Percentiles rank a stretch among this genome's conserved stretches.
phyloP scores from a whole-genome alignment of 2,113 vertebrate genomes.

The Forbesichthys agassizii region DNA sequence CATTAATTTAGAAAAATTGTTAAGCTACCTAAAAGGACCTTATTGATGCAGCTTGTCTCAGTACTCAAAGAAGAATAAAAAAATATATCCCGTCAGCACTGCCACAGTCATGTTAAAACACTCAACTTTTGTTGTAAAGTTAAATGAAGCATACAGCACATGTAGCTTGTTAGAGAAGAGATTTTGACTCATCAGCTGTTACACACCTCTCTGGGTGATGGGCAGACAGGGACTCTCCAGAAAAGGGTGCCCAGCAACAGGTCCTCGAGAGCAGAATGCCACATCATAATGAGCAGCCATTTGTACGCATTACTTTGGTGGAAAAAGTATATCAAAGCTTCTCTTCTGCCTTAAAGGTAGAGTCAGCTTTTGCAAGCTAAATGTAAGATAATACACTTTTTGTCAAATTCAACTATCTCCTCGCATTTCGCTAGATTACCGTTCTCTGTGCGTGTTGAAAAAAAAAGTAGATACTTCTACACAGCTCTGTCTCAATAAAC shows the following conservation, averaged over 20 bases:
- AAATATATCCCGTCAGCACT: slow-evolving; percentile 45
- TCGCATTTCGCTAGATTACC: too few species aligned
- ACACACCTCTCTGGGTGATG: slow-evolving; percentile 60
- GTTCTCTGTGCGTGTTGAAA: too few species aligned
- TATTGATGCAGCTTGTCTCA: slow-evolving; percentile 40
- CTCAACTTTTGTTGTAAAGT: slow-evolving; percentile 63
- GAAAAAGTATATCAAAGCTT: slow-evolving; percentile 16
- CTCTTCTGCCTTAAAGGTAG: too few species aligned
- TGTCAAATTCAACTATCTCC: too few species aligned
- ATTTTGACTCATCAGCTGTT: slow-evolving; percentile 62
- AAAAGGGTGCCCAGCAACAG: neutral
- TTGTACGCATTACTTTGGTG: slow-evolving; percentile 4
- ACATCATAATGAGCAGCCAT: too few species aligned
- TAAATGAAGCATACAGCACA: slow-evolving; percentile 69
- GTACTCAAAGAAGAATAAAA: slow-evolving; percentile 31
- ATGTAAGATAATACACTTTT: too few species aligned
- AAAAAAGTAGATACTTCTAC: too few species aligned
- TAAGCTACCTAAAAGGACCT: slow-evolving; percentile 49
- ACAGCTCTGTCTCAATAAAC: too few species aligned
- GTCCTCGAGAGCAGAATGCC: too few species aligned
- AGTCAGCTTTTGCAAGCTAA: too few species aligned
- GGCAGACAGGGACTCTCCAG: neutral
- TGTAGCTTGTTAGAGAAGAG: slow-evolving; percentile 49
- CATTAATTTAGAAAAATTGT: slow-evolving; percentile 60
- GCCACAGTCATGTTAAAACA: slow-evolving; percentile 47